Base-by-base conservation (phyloP, 2,113 vertebrate genomes). In the Cynoglossus semilaevis region DNA sequence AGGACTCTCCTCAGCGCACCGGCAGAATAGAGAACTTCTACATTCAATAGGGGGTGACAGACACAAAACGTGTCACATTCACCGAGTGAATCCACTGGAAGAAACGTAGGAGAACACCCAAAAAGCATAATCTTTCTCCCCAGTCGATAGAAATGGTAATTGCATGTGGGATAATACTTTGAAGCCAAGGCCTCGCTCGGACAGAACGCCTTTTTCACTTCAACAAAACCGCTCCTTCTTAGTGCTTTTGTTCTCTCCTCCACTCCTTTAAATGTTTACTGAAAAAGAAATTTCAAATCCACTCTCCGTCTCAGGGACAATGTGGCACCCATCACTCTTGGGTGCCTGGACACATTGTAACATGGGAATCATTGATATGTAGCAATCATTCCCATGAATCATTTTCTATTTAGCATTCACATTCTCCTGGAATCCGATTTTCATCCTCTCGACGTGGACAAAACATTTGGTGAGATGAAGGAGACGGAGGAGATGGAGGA, bases 41-140 rank as follows among this genome's bases (percentile, higher is more conserved):
- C 88, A 93, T 96, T 97, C 93, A 96, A 93, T 94, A 92, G 94
- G 87, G 90, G 93, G 92, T 92, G 93, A 91, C 92, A 92, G 93
- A 95, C 94, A 98, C 94, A 98, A 97, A 96, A 97, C 93, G 94
- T 98, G 95, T 99, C 96, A 98, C 96, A 99, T 99, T 99, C 97
- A 99, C 92, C 95, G 92, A 97, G 96, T 99, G 97, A 99, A 99
- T 93, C 94, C 94, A 96, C 95, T 97, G 97, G 96, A 98, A 99
- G 85, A 94, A 97, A 98, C 92, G 92, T 92, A 92, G 92, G 92
- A 92, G 94, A 97, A 97, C 94, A 95, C 94, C 94, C 93, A 94
- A 98, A 97, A 96, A 94, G 95, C 93, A 95, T 95, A 97, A 96
- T 98, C 94, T 96, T 94, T 91, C 88, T 88, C 87, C 92, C 91